A percentile compares a stretch with the other conserved stretches of the same genome.
Evolutionary conservation across 2,113 vertebrate species (phyloP).

Genomic region (Callopanchax toddi): DNA sequence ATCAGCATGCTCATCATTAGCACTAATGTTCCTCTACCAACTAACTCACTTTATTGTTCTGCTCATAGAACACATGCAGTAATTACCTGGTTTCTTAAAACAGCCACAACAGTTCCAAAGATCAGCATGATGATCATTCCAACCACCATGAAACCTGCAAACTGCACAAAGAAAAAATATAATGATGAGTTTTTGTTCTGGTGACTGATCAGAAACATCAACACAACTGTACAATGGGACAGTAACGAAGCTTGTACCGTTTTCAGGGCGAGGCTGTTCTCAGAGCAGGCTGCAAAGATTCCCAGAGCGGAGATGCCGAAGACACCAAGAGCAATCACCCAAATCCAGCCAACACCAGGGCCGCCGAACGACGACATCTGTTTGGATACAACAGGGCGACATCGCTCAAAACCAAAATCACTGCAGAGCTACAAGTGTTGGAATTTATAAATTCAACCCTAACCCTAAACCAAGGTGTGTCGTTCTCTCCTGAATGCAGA

Average conservation of each 20-base stretch:
- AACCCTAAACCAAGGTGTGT: no score
- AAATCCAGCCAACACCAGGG: neutral
- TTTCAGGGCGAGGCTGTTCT: conserved; percentile 50
- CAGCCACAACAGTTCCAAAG: conserved; percentile 42
- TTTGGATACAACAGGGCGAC: no score
- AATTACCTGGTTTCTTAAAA: conserved; percentile 37
- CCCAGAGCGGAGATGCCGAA: conserved; percentile 49
- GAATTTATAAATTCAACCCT: no score
- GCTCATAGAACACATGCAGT: rapidly evolving
- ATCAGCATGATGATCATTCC: conserved; percentile 70
- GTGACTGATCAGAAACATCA: neutral
- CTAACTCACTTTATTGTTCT: no score
- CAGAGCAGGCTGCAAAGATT: conserved; percentile 36
- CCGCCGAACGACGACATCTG: neutral
- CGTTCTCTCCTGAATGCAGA: no score
- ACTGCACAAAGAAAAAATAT: conserved; percentile 39
- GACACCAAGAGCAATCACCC: conserved; percentile 56
- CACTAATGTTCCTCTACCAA: no score
- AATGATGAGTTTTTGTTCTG: neutral
- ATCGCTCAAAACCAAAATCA: no score
- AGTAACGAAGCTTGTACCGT: conserved; percentile 30
- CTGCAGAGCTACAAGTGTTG: no score
- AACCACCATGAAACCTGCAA: conserved; percentile 63
- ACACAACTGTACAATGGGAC: neutral
- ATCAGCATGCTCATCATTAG: no score